Evolutionary conservation across 1,140 invertebrate species (phyloP), one percentile per base, ranked within the genome.

Genomic region (Diplogasteroides magnus): DNA sequence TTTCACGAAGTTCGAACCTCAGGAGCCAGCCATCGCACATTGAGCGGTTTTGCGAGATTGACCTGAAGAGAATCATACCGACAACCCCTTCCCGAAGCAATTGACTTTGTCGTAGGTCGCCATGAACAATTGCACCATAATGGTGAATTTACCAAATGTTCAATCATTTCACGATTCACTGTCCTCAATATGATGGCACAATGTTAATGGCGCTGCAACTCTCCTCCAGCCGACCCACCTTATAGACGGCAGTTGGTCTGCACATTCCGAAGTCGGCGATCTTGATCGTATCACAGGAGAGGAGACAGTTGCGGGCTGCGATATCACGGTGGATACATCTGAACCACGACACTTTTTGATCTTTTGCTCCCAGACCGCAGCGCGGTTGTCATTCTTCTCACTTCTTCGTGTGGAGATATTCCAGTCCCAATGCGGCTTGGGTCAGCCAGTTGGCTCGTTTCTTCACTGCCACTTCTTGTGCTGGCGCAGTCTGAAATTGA

Each of bases 241-340:
- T 80, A 62, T 78, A 80, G 23, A 78, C 70, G 19, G 71, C 26
- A 2, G 77, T 71, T 2, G 78, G 61, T 23, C 78, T 67, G 28
- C 78, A 80, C 77, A 78, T 80, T 55, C 77, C 77, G 59, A 78
- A 78, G 66, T 78, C 77, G 0, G 77, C 77, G 19, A 78, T 59
- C 62, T 78, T 80, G 0, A 78, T 28, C 11, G 69, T 67, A n/a
- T 57, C 60, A 2, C 32, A 32, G 37, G 61, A 31, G 26, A 80
- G 63, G 6, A 78, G 75, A 57, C 77, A 80, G 59, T 78, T 78
- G 19, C 77, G 64, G 2, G 77, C 58, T 25, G 77, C 77, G 28
- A 78, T 77, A 59, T 78, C 77, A 6, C 78, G 75, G 68, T 77
- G 76, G 32, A 77, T 77, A 55, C 76, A 78, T 2, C 26, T 71